Evolutionary conservation across 2,888 invertebrate species (phyloP), one percentile per base, ranked within the genome.

Genomic region (Mamestra brassicae): DNA sequence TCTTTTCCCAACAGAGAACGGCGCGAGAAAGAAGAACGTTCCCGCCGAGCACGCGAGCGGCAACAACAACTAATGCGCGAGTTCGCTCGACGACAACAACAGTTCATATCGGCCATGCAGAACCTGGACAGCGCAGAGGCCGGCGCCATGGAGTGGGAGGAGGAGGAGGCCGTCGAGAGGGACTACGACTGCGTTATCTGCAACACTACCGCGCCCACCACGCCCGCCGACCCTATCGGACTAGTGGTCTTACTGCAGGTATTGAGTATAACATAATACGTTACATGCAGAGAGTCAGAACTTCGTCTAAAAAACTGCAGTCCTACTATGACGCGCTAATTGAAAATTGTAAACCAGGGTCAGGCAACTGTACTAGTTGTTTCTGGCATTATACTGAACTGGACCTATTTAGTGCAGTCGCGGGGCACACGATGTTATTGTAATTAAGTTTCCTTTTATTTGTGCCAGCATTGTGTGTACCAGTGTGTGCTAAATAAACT

Each of bases 141-240:
- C 93, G 97, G 81, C 62, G 87, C 89, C 84, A 97, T 97, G 97
- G 98, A 98, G 87, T 97, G 97, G 96, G 97, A 95, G 87, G 97
- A 97, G 84, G 97, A 97, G 87, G 97, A 97, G 88, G 97, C 97
- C 57, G 90, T 88, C 26, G 97, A 97, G 85, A 97, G 97, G 86
- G 98, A 98, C 93, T 99, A 99, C 95, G 98, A 99, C 94, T 99
- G 99, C 96, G 99, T 99, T 81, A 99, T 99, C 88, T 99, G 99
- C 94, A 99, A 98, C 96, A 98, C 98, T 92, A 98, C 98, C 78
- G 98, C 98, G 54, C 98, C 98, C 36, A 98, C 98, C 90, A 98
- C 98, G 0, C 98, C 98, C 83, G 97, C 98, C 17, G 95, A 96
- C 84, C 96, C 95, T 72, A 98, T 99, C 93, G 99, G 99, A 0